Base-by-base conservation (phyloP, 2,113 vertebrate genomes). In the Chroicocephalus ridibundus region DNA sequence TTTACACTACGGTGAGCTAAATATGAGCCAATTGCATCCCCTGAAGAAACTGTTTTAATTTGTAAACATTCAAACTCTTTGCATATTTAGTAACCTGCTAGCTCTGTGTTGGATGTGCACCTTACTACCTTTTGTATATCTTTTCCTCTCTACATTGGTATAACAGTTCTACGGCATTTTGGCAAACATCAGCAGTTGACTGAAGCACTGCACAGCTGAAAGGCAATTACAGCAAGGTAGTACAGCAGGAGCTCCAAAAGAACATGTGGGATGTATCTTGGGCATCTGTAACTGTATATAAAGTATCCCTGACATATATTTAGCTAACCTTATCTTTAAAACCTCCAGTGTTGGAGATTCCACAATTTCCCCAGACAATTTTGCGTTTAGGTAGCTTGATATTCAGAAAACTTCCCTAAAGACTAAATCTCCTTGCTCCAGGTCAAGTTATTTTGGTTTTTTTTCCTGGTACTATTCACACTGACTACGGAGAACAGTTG, bases 201-300 rank as follows among this genome's bases (percentile, higher is more conserved):
- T 84, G 65, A 81, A 81, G 58, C 46, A 18, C 8, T 57, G 64
- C 65, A 46, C 19, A 94, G 68, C 49, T 70, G 69, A 61, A 49
- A 81, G 27, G 60, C 5, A 70, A 17, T 18, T 62, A 51, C 27
- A 89, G 80, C 55, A 61, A 74, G 4, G 34, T 1, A 26, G 7
- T 2, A 26, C 15, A 88, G 76, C 0, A 64, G 52, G 21, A 83
- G 19, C 36, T 83, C 36, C 72, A 61, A 38, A 86, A 69, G 46
- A 91, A 58, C 65, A 74, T 0, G 0, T 17, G n/a, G 19, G 24
- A 29, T 9, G 2, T 5, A n/a, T 19, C 76, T 58, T 5, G 2
- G 19, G 42, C 32, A 75, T 31, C 60, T 84, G 55, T 36, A 91
- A 31, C 26, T 47, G 61, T 24, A 61, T 7, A 51, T 21, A 4